These are phyloP conservation scores for Danio rerio DNA, from an alignment of 2,113 vertebrate species.

Conservation along the genomic window DNA sequence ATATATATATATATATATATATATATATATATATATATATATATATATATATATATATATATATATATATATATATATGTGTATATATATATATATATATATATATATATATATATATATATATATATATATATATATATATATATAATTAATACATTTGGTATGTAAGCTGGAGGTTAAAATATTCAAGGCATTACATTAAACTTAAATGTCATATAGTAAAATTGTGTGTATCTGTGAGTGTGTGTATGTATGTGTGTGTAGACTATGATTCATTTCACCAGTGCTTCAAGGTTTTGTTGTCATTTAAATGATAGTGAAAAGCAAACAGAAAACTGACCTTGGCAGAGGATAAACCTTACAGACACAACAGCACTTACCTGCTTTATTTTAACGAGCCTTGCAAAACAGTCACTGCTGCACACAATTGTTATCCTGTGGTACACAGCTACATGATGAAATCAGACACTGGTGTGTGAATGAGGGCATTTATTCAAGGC, in stretches of 20 bases:
- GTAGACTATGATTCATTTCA: constrained; percentile 63
- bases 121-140: too few relatives aligned
- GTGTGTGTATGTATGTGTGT: constrained; percentile 46
- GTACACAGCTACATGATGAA: neutral
- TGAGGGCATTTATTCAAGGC: neutral
- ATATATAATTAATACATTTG: too few relatives aligned
- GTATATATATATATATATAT: too few relatives aligned
- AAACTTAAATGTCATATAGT: too few relatives aligned
- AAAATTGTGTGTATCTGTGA: constrained; percentile 9
- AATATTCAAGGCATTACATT: too few relatives aligned
- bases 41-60: too few relatives aligned
- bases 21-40: too few relatives aligned
- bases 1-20: too few relatives aligned
- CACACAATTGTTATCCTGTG: neutral
- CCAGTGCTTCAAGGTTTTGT: constrained; percentile 60
- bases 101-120: too few relatives aligned
- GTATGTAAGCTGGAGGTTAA: too few relatives aligned
- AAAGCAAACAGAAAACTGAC: constrained; percentile 55
- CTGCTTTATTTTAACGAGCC: constrained; percentile 14
- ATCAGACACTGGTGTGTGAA: neutral
- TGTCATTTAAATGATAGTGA: constrained; percentile 64
- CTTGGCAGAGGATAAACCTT: constrained; percentile 53
- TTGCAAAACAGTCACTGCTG: constrained; percentile 34
- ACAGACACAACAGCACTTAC: constrained; percentile 52
- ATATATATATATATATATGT: too few relatives aligned